A percentile compares a stretch with the other conserved stretches of the same genome.
phyloP scores from a whole-genome alignment of 2,113 vertebrate genomes.

The Etheostoma spectabile region DNA sequence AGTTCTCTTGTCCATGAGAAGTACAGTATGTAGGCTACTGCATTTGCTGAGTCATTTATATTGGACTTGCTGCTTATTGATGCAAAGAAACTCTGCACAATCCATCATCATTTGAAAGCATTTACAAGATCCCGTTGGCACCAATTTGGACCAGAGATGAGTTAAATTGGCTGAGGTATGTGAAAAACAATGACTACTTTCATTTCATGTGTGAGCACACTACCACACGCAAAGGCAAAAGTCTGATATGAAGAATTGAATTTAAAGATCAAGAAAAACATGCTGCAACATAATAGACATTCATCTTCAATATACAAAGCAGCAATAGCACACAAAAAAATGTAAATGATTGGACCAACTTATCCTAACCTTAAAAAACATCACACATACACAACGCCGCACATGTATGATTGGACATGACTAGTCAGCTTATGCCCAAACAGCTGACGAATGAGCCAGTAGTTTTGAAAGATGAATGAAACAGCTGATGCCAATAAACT shows the following conservation, averaged over 20 bases:
- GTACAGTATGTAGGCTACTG: constrained; percentile 17
- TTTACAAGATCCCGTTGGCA: constrained; percentile 56
- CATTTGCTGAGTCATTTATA: constrained; percentile 37
- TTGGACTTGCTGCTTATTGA: constrained; percentile 44
- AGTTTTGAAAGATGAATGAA: too few species aligned
- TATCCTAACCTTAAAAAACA: too few species aligned
- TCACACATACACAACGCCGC: too few species aligned
- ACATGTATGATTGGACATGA: too few species aligned
- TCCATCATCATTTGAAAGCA: constrained; percentile 70
- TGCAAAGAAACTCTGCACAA: constrained; percentile 52
- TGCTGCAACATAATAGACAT: not conserved
- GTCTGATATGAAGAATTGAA: not conserved
- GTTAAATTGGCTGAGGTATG: constrained; percentile 55
- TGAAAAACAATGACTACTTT: constrained; percentile 45
- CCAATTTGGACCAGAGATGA: constrained; percentile 51
- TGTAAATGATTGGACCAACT: too few species aligned
- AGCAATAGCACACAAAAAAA: not conserved
- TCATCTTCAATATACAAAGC: not conserved
- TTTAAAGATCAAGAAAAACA: not conserved
- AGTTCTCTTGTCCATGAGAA: constrained; percentile 14
- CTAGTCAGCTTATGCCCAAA: too few species aligned
- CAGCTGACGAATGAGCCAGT: too few species aligned
- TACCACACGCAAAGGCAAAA: not conserved
- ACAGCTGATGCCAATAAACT: too few species aligned
- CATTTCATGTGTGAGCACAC: constrained; percentile 43